Percentiles rank a stretch among this genome's conserved stretches.
Conservation (phyloP, 2,797 vertebrate species). For the Masticophis lateralis region DNA sequence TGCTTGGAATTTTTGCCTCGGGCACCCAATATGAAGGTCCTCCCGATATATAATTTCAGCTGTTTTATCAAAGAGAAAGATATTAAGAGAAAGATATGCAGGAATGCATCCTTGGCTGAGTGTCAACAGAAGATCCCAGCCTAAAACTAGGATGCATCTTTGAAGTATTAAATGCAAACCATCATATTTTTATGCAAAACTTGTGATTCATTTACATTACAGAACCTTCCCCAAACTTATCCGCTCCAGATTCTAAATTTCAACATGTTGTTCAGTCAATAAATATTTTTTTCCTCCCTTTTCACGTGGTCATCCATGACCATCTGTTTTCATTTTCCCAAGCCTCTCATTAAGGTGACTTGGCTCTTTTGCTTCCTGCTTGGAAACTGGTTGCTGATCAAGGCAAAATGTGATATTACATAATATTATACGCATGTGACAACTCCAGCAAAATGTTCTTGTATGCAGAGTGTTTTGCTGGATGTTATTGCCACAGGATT, state of each 20-base stretch:
- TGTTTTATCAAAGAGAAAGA: background rate
- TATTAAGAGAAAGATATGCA: background rate
- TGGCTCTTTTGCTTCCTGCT: background rate
- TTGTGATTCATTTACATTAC: constrained; percentile 13
- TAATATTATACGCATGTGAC: background rate
- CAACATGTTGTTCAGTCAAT: constrained; percentile 46
- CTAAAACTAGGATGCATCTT: background rate
- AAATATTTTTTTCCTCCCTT: constrained; percentile 25
- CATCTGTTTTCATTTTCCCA: background rate
- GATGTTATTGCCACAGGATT: background rate
- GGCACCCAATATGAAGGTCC: background rate
- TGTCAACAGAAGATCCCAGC: background rate
- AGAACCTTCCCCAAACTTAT: constrained; percentile 23
- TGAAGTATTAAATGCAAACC: background rate
- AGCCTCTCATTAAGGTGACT: background rate
- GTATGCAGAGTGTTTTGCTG: background rate
- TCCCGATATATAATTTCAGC: background rate
- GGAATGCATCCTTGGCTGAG: constrained; percentile 3
- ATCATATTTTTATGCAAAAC: background rate
- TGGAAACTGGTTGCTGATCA: background rate
- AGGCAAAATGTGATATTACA: background rate
- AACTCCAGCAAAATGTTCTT: background rate
- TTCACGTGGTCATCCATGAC: constrained; percentile 38
- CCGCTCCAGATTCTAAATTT: constrained; percentile 14
- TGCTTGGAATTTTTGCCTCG: background rate